Evolutionary conservation across 2,888 invertebrate genomes (phyloP).

Genomic region (Endomychus coccineus): DNA sequence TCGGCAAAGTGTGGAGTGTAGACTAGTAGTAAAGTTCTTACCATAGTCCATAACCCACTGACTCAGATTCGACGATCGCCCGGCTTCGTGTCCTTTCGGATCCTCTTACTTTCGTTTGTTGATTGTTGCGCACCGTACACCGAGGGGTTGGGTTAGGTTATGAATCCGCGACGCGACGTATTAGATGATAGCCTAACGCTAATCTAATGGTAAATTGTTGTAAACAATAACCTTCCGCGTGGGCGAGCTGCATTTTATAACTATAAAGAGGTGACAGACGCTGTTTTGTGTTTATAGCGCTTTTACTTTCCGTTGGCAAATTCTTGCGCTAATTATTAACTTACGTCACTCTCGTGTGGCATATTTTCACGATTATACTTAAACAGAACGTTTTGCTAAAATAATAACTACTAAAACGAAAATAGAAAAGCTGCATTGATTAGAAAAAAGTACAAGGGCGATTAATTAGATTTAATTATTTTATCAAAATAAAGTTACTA

Average conservation of each 20-base stretch:
- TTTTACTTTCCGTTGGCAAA: too few species aligned
- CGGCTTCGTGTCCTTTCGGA: constrained; percentile 46
- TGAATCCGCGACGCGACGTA: constrained; percentile 27
- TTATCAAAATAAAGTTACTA: too few species aligned
- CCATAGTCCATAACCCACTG: constrained; percentile 58
- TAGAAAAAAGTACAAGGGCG: too few species aligned
- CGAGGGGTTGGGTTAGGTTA: constrained; percentile 38
- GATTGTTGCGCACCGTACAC: constrained; percentile 25
- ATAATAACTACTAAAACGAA: too few species aligned
- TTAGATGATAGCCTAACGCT: constrained; percentile 20
- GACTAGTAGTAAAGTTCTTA: constrained; percentile 33
- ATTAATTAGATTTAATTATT: too few species aligned
- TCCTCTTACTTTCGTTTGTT: constrained; percentile 43
- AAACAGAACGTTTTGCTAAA: too few species aligned
- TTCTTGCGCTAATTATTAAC: too few species aligned
- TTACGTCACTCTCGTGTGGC: too few species aligned
- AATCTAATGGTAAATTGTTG: constrained; percentile 33
- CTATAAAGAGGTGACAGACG: too few species aligned
- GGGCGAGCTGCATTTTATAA: constrained; percentile 25
- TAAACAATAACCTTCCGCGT: constrained; percentile 34
- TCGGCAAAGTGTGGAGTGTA: constrained; percentile 20
- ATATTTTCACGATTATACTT: too few species aligned
- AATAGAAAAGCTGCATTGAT: too few species aligned
- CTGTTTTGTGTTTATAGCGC: too few species aligned
- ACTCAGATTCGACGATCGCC: constrained; percentile 57